Evolutionary conservation across 2,888 invertebrate species (phyloP), one percentile per base, ranked within the genome.

Genomic region (Andrena praecox): DNA sequence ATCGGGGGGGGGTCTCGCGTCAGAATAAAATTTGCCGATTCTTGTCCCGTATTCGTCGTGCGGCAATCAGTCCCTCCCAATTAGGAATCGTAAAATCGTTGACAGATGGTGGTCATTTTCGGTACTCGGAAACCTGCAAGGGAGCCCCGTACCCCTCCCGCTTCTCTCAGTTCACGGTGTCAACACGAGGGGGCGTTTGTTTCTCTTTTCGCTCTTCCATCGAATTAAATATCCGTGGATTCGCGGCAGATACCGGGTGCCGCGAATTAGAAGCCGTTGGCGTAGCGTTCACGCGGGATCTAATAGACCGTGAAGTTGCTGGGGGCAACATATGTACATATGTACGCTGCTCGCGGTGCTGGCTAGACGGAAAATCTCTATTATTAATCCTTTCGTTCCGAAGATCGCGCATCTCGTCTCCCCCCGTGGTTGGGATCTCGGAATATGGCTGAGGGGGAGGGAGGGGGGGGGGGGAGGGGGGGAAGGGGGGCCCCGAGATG

Each of bases 381-480:
- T 70, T 35, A 60, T 83, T 64, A 83, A 78, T 76, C 63, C 29
- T 79, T 33, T 62, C 59, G 71, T 69, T 64, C 20, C 5, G 48
- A 56, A 48, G 48, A 73, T 76, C 69, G 27, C 3, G 48, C 35
- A 42, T 54, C 52, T 52, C 68, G 50, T 10, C 50, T 56, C 48
- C 20, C 35, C 66, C 71, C 76, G 31, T 48, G 24, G 29, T 10
- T 56, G 2, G 35, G 27, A 52, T 12, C 35, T 20, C 20, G 20
- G 16, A 54, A 10, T 20, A 54, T 8, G 20, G 0, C 6, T 20
- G 16, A 31, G 62, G 12, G 20, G 35, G 16, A 1, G 54, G 24
- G 29, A 0, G 20, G 20, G 20, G 20, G 20, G 20, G 20, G 20
- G n/a, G n/a, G n/a, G n/a, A n/a, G 12, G 20, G 35, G 16, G 2